Base-by-base conservation (phyloP, 2,888 invertebrate species). In the Bembecia ichneumoniformis region DNA sequence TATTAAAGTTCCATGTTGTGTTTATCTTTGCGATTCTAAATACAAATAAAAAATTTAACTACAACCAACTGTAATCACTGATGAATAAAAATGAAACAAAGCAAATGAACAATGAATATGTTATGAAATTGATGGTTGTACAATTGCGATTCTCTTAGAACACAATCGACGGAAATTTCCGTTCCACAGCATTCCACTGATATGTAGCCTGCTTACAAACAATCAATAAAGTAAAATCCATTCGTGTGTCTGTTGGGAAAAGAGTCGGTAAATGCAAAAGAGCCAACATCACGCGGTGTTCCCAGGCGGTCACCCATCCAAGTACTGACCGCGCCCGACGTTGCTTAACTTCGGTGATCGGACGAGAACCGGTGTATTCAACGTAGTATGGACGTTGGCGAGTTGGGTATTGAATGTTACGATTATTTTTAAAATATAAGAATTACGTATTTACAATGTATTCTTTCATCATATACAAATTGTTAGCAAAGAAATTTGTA, bases 291-390 rank as follows among this genome's bases (percentile, higher is more conserved):
- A 57, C 59, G 59, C 51, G 55, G 59, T 60, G 58, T 60, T 60
- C 60, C 60, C 60, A 60, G 58, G 60, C 60, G 60, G 60, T 60
- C 60, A 60, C 60, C 59, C 59, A 60, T 60, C 59, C 59, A 60
- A 60, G 58, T 59, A 58, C 62, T 60, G 55, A 58, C 56, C 55
- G 53, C 57, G 60, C 60, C 59, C 59, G 60, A 62, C 55, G 59
- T 56, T 58, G 60, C 59, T 60, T 59, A 60, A 60, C 59, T 59
- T 59, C 58, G 59, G 60, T 60, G 60, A 60, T 59, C 59, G 57
- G 60, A 59, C 59, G 60, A 60, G 59, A 59, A 60, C 60, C 60
- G 60, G 60, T 57, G 60, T 55, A 28, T 60, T 59, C 58, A 60
- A 55, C 56, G 53, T 60, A 53, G 58, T 60, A 59, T 59, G 60